Conservation (phyloP, 2,888 invertebrate genomes). For the Synanthedon vespiformis region DNA sequence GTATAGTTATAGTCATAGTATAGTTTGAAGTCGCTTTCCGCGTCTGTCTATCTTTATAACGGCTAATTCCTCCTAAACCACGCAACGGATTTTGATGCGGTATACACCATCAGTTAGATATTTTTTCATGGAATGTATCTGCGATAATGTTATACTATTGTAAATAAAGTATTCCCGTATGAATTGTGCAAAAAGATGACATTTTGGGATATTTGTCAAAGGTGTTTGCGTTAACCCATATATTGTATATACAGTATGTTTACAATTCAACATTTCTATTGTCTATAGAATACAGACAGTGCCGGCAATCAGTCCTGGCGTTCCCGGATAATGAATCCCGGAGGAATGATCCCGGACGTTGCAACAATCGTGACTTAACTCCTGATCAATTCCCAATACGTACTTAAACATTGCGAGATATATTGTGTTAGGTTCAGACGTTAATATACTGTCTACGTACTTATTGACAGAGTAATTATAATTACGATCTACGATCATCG, state of each 20-base stretch:
- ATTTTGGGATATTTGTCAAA: no score
- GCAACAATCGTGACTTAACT: conserved; percentile 65
- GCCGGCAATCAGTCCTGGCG: conserved; percentile 46
- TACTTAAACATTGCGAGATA: conserved; percentile 14
- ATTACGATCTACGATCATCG: no score
- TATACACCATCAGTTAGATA: no score
- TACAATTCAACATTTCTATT: background rate
- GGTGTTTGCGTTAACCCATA: background rate
- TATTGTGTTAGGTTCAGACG: conserved; percentile 24
- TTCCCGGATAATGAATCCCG: conserved; percentile 54
- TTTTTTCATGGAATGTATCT: no score
- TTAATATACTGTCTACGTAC: background rate
- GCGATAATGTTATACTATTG: no score
- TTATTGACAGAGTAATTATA: background rate
- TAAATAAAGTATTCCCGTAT: no score
- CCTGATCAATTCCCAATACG: conserved; percentile 59
- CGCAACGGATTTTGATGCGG: no score
- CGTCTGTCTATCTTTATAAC: no score
- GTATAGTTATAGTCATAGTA: no score
- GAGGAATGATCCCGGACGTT: conserved; percentile 45
- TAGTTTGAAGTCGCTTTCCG: background rate
- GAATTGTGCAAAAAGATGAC: no score
- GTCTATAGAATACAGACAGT: conserved; percentile 5
- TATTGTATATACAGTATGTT: background rate
- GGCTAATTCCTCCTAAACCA: no score